A percentile compares a stretch with the other conserved stretches of the same genome.
phyloP scores from a whole-genome alignment of 2,113 vertebrate genomes.

The Dicerorhinus sumatrensis region DNA sequence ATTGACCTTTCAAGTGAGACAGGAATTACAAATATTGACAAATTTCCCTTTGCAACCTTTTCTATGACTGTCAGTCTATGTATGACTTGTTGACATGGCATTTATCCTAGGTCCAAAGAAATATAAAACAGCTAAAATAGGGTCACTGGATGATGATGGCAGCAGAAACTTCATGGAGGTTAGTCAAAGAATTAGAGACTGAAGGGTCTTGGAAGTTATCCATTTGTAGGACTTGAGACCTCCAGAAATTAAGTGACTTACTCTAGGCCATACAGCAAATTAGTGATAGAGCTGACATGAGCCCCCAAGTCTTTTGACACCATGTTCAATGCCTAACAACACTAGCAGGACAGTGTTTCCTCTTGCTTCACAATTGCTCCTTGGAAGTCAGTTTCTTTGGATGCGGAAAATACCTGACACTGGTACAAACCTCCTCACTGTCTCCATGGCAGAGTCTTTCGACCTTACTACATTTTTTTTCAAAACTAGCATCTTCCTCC shows the following conservation, averaged over 20 bases:
- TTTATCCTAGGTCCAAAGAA: constrained; percentile 15
- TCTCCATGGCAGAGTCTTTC: neutral
- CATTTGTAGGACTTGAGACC: neutral
- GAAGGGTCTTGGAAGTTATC: neutral
- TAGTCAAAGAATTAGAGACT: neutral
- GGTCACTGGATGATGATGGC: neutral
- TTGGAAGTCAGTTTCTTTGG: neutral
- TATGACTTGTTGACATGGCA: neutral
- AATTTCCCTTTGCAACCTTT: constrained; percentile 39
- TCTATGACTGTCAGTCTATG: neutral
- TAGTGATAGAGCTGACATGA: neutral
- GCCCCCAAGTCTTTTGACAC: neutral
- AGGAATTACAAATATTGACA: constrained; percentile 48
- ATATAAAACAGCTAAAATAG: neutral
- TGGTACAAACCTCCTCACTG: neutral
- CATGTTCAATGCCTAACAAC: neutral
- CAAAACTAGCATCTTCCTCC: neutral
- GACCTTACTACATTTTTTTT: neutral
- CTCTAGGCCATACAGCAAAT: neutral
- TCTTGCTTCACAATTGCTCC: neutral
- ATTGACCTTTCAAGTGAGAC: constrained; percentile 39
- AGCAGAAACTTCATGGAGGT: neutral
- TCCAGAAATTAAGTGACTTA: neutral
- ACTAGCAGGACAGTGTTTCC: neutral
- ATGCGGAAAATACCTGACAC: neutral